Base-by-base conservation (phyloP, 2,888 invertebrate genomes). In the Neuroscelio doddi region DNA sequence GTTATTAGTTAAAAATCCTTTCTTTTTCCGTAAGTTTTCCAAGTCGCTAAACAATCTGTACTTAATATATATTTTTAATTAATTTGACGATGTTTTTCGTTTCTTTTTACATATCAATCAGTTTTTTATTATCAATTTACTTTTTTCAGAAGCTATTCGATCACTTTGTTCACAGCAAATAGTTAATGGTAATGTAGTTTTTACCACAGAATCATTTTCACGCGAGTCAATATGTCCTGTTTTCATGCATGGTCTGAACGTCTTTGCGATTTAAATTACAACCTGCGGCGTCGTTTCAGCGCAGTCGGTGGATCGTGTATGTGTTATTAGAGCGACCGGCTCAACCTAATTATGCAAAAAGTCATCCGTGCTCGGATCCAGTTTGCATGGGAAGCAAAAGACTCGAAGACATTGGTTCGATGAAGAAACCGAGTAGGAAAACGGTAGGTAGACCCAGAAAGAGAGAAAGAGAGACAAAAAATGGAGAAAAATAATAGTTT, bases 331-430 rank as follows among this genome's bases (percentile, higher is more conserved):
- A 73, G 74, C 71, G 73, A 73, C 71, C 72, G 71, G 66, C 66
- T 68, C 73, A 70, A 70, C 72, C 72, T 76, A 77, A 77, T 77
- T 77, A 79, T 79, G 74, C 76, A 79, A 76, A 77, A 76, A 70
- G 62, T 56, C 69, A 69, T 73, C 61, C 64, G 58, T 61, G 55
- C 58, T 64, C 39, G 57, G 64, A 50, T 47, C 64, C 47, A 36
- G 59, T 56, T 64, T 62, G 59, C 57, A 63, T 56, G 66, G 63
- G 57, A 64, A 61, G 50, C 53, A 45, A 52, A 53, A 42, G 56
- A 46, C 41, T 46, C 58, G 47, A 42, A 52, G 51, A 51, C 69
- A n/a, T n/a, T 69, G 44, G 57, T 52, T 56, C 45, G 46, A 38
- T 41, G 41, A 24, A 41, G 14, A 10, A 10, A 41, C 24, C 41